Conservation (phyloP, 2,797 vertebrate genomes). For the Paratrypauchen microcephalus region DNA sequence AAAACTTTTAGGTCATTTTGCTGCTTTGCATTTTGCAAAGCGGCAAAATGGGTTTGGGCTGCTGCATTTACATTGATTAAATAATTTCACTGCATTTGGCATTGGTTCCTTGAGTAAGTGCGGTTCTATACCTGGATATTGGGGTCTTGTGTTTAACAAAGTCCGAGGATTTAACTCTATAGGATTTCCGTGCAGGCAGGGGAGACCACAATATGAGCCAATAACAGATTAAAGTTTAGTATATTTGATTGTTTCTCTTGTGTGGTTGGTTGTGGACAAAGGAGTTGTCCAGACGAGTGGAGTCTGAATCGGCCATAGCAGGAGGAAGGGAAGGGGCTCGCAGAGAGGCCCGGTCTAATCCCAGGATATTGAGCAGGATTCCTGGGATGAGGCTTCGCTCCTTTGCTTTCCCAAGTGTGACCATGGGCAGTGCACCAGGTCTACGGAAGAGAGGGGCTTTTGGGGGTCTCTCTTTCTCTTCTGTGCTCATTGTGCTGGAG, state of each 20-base stretch:
- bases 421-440: slow-evolving; percentile 54
- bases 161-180: slow-evolving; percentile 41
- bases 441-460: slow-evolving; percentile 59
- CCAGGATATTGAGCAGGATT: slow-evolving; percentile 83
- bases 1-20: slow-evolving; percentile 37
- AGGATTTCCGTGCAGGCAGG: slow-evolving; percentile 47
- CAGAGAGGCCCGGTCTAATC: slow-evolving; percentile 77
- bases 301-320: slow-evolving; percentile 72
- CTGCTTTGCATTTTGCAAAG: slow-evolving; percentile 26
- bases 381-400: slow-evolving; percentile 76
- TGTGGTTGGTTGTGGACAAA: slow-evolving; percentile 64
- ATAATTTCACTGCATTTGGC: slow-evolving; percentile 37
- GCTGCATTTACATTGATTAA: slow-evolving; percentile 34
- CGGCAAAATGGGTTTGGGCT: slow-evolving; percentile 26
- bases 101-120: slow-evolving; percentile 29
- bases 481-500: slow-evolving; percentile 73
- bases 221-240: slow-evolving; percentile 79
- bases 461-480: slow-evolving; percentile 64
- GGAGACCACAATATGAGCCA: slow-evolving; percentile 69
- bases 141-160: slow-evolving; percentile 46
- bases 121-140: slow-evolving; percentile 35
- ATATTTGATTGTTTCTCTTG: slow-evolving; percentile 78
- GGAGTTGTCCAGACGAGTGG: slow-evolving; percentile 62
- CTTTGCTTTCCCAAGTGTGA: slow-evolving; percentile 84
- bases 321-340: slow-evolving; percentile 66